Evolutionary conservation across 2,888 invertebrate species (phyloP), one percentile per base, ranked within the genome.

Genomic region (Standfussiana lucernea): DNA sequence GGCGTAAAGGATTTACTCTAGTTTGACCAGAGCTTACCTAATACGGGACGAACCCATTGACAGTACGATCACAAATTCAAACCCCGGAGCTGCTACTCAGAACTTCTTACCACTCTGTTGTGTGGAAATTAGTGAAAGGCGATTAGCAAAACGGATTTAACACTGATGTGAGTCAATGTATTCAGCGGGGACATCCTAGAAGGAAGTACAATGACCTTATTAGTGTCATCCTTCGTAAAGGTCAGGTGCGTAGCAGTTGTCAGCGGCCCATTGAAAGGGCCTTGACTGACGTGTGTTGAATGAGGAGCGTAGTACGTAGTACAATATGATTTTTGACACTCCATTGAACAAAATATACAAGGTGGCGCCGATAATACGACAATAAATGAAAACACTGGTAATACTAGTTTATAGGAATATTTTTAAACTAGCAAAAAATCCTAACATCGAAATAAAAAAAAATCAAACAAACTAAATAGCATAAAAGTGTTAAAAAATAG

Each of bases 111-210:
- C 18, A 13, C 42, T 61, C 35, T 6, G 68, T 47, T 59, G 40
- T 69, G 80, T 75, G 64, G 72, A 67, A 72, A 76, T 81, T 42
- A 71, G 85, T 50, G 83, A 83, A 85, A 83, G 83, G 82, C 47
- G 28, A 81, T 83, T 85, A 85, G 86, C 62, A 67, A 85, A 85
- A 83, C 86, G 86, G 83, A 83, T 81, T 75, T 83, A 85, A 71
- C 82, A 70, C 69, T 50, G 35, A 70, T 75, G 66, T 35, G 2
- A 81, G 62, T 70, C 53, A 66, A 72, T 72, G 61, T 56, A 74
- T 61, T 64, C 35, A 72, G 62, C 72, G 62, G 37, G 42, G 76
- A 75, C 69, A 81, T 70, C 62, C 66, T 76, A 83, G 69, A 64
- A 69, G 83, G 83, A 83, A 83, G 85, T 85, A 76, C 69, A 76